Percentiles rank a stretch among this genome's conserved stretches.
Conservation (phyloP, 2,113 vertebrate species). For the Protobothrops mucrosquamatus region DNA sequence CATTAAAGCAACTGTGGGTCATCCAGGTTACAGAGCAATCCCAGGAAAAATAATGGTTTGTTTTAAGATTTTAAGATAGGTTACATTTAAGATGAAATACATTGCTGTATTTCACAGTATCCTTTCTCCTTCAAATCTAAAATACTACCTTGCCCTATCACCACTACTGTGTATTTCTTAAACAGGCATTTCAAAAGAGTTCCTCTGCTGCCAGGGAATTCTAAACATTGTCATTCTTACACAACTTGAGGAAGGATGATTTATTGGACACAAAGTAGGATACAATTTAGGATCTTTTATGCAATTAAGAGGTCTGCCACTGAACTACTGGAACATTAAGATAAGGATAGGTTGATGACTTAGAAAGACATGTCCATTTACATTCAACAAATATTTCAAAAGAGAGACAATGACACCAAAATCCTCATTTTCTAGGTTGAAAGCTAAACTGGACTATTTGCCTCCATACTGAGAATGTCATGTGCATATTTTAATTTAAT, state of each 20-base stretch:
- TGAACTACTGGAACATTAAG: not conserved
- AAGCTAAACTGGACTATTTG: not conserved
- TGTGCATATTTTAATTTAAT: not conserved
- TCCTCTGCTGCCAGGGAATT: not conserved
- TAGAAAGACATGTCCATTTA: not conserved
- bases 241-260: not conserved
- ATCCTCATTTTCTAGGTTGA: not conserved
- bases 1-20: not conserved
- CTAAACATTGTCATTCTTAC: not conserved
- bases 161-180: not conserved
- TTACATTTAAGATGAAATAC: not conserved
- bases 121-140: not conserved
- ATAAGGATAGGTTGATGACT: not conserved
- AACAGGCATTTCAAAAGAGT: not conserved
- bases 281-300: not conserved
- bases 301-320: not conserved
- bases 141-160: not conserved
- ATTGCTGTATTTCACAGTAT: not conserved
- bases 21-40: not conserved
- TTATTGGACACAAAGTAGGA: not conserved
- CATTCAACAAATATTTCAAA: not conserved
- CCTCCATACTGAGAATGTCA: not conserved
- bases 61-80: not conserved
- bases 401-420: not conserved
- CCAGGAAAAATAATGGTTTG: not conserved